These are phyloP conservation scores for Oryzias woworae DNA, from an alignment of 2,113 vertebrate genomes.

Conservation along the genomic window DNA sequence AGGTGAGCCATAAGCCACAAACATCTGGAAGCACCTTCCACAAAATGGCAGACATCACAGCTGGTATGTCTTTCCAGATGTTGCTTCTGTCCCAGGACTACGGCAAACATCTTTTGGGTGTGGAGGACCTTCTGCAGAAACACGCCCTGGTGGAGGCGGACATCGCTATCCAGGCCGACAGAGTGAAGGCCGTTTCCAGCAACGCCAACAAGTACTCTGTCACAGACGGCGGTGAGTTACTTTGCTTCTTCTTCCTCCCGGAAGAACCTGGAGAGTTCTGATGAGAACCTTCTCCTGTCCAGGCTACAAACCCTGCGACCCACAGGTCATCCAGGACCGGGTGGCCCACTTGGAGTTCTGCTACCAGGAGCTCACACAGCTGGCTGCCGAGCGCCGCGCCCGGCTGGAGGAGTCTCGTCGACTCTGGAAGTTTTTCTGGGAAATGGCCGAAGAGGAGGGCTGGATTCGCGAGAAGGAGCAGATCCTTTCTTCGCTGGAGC, in stretches of 20 bases:
- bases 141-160: constrained; percentile 93
- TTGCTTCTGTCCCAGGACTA: constrained; percentile 94
- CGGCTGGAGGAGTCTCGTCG: constrained; percentile 92
- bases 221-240: constrained; percentile 81
- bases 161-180: constrained; percentile 91
- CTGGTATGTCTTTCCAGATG: constrained; percentile 75
- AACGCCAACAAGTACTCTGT: constrained; percentile 88
- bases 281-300: background rate
- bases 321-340: constrained; percentile 90
- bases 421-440: constrained; percentile 98
- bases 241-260: too few relatives aligned
- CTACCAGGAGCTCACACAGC: constrained; percentile 92
- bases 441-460: constrained; percentile 96
- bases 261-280: background rate
- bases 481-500: constrained; percentile 90
- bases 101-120: constrained; percentile 91
- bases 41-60: background rate
- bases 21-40: background rate
- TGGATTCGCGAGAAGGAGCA: constrained; percentile 98
- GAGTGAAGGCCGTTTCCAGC: constrained; percentile 87
- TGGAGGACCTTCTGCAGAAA: constrained; percentile 95
- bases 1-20: constrained; percentile 72
- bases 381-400: constrained; percentile 87
- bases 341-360: constrained; percentile 96
- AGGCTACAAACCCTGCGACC: constrained; percentile 89